Percentiles rank a stretch among this genome's conserved stretches.
These are phyloP conservation scores for Paradoxurus hermaphroditus DNA, from an alignment of 2,113 vertebrate species.

Conservation along the genomic window DNA sequence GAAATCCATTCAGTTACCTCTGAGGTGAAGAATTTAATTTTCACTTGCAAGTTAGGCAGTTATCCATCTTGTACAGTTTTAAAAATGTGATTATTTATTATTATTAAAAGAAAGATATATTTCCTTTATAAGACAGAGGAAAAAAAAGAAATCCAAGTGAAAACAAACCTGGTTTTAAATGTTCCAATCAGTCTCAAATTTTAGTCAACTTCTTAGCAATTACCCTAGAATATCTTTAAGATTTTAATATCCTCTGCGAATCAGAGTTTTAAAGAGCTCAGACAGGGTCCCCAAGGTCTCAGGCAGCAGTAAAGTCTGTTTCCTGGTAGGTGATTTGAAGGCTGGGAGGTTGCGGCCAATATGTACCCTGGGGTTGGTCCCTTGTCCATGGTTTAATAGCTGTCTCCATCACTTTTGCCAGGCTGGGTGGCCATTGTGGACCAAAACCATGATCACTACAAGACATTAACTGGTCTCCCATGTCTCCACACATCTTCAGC, in stretches of 20 bases:
- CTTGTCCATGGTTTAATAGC: not conserved
- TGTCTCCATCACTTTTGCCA: not conserved
- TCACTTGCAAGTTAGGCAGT: not conserved
- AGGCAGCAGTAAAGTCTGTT: not conserved
- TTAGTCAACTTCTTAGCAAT: not conserved
- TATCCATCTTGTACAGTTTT: not conserved
- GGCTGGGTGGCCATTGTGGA: not conserved
- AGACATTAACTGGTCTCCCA: not conserved
- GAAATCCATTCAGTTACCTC: not conserved
- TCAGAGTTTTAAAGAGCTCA: not conserved
- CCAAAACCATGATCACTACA: not conserved
- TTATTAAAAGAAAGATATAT: not conserved
- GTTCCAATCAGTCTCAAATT: not conserved
- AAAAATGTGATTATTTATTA: not conserved
- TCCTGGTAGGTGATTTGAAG: not conserved
- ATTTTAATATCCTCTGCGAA: not conserved
- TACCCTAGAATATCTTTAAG: not conserved
- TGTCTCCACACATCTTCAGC: not conserved
- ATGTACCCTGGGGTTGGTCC: not conserved
- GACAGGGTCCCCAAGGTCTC: not conserved
- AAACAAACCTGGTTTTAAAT: not conserved
- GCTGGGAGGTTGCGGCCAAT: not conserved
- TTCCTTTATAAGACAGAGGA: not conserved
- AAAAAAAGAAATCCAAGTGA: not conserved
- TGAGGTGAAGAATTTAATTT: conserved; percentile 21